phyloP scores from a whole-genome alignment of 2,797 vertebrate genomes.

The Hippoglossus hippoglossus region DNA sequence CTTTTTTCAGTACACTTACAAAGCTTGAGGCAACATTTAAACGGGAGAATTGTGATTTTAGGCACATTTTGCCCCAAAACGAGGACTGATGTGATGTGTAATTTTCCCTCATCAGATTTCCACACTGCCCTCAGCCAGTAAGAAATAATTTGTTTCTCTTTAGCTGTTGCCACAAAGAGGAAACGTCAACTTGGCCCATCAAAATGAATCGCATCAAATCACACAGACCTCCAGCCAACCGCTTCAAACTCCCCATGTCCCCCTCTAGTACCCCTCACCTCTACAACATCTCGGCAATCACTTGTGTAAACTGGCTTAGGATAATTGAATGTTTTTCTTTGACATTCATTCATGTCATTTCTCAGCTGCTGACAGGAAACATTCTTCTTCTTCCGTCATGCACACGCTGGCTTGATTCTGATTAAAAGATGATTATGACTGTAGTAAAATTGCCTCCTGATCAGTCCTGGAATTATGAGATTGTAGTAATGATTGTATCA shows the following conservation, averaged over 20 bases:
- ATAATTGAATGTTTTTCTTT: conserved; percentile 73
- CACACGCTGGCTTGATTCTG: conserved; percentile 9
- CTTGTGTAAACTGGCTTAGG: conserved; percentile 70
- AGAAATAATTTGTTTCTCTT: conserved; percentile 68
- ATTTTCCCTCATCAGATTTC: conserved; percentile 78
- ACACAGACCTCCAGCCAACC: conserved; percentile 37
- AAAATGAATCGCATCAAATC: conserved; percentile 61
- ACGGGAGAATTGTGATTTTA: conserved; percentile 46
- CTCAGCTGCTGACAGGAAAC: conserved; percentile 47
- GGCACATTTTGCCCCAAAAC: conserved; percentile 60
- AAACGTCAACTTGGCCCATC: conserved; percentile 72
- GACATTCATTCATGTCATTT: conserved; percentile 64
- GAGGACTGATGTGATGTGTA: conserved; percentile 76
- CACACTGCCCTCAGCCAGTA: conserved; percentile 53
- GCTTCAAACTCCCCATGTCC: conserved; percentile 12
- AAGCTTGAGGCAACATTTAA: conserved; percentile 26
- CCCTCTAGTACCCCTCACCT: background rate
- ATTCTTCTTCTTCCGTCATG: conserved; percentile 42
- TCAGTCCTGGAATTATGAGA: conserved; percentile 54
- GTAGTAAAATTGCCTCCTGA: conserved; percentile 54
- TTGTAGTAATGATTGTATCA: conserved; percentile 59
- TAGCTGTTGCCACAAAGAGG: conserved; percentile 63
- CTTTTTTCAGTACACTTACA: background rate
- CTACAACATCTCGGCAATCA: conserved; percentile 62
- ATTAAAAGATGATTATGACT: conserved; percentile 62